Evolutionary conservation across 2,888 invertebrate species (phyloP).

Genomic region (Ryuthela nishihirai): DNA sequence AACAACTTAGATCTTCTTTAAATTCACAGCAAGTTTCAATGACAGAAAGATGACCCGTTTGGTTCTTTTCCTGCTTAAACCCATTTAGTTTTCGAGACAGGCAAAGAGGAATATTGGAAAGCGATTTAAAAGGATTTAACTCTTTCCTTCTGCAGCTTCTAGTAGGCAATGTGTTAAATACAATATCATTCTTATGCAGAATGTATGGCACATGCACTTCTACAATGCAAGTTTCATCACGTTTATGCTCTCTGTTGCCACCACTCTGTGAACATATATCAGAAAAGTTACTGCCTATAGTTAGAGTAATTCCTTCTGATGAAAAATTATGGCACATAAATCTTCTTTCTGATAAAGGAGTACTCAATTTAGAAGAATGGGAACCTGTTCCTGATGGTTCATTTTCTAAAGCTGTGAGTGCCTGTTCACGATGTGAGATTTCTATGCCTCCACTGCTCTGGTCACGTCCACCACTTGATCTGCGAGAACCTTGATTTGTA

Average conservation of each 20-base stretch:
- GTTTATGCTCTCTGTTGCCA: slow-evolving; percentile 15
- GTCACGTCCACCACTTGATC: background rate
- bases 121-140: slow-evolving; percentile 37
- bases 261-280: slow-evolving; percentile 9
- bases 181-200: slow-evolving; percentile 30
- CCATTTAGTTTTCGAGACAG: slow-evolving; percentile 31
- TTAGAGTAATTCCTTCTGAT: slow-evolving; percentile 38
- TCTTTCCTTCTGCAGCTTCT: slow-evolving; percentile 29
- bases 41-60: slow-evolving; percentile 32
- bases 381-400: slow-evolving; percentile 21
- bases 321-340: slow-evolving; percentile 40
- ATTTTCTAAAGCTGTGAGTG: slow-evolving; percentile 14
- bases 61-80: slow-evolving; percentile 22
- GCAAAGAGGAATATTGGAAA: slow-evolving; percentile 39
- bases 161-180: slow-evolving; percentile 39
- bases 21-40: slow-evolving; percentile 31
- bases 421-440: slow-evolving; percentile 11
- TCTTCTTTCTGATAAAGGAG: slow-evolving; percentile 39
- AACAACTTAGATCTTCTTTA: slow-evolving; percentile 5
- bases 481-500: background rate
- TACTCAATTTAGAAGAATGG: slow-evolving; percentile 37
- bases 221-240: slow-evolving; percentile 39
- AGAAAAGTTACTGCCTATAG: slow-evolving; percentile 26
- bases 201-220: slow-evolving; percentile 41
- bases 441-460: slow-evolving; percentile 7